Evolutionary conservation across 2,113 vertebrate genomes (phyloP), one percentile per base, ranked within the genome.

Genomic region (Pampusana beccarii): DNA sequence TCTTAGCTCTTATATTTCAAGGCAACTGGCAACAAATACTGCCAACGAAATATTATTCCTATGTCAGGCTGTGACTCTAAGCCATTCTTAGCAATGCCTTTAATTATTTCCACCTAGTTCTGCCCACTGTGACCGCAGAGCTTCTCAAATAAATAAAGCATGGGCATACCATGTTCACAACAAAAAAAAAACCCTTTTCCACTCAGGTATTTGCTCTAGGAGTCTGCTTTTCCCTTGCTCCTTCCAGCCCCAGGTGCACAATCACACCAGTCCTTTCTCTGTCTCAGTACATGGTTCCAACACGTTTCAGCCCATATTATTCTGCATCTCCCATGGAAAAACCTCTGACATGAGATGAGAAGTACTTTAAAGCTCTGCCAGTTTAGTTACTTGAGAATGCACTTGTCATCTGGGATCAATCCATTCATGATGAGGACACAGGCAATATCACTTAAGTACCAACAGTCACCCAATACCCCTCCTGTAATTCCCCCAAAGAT

Each of bases 21-120:
- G 42, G 23, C 51, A 81, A 78, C 50, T 79, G 33, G 24, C 48
- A 85, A 67, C 23, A 86, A 91, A 90, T 36, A 28, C 65, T 83
- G 67, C 33, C 20, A 90, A 51, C 18, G 17, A 88, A 80, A 65
- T 66, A 38, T 50, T 93, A 70, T 57, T 79, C 13, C 26, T 71
- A 9, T 5, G 83, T 66, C 38, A 77, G 50, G 9, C 21, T 87
- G 50, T n/a, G n/a, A 61, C n/a, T 50, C 28, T 58, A 54, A 94
- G 44, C 71, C 31, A 25, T 77, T 90, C 34, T 33, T 74, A 17
- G 26, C 12, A 83, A 66, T 46, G 28, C 29, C n/a, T 82, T 82
- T 92, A 40, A 64, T 79, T 82, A 56, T 61, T 93, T 95, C 31
- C 54, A 88, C 21, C 53, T 64, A n/a, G 5, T 71, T 92, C n/a